Base-by-base conservation (phyloP, 2,113 vertebrate genomes). In the Pogonocichla stellata region DNA sequence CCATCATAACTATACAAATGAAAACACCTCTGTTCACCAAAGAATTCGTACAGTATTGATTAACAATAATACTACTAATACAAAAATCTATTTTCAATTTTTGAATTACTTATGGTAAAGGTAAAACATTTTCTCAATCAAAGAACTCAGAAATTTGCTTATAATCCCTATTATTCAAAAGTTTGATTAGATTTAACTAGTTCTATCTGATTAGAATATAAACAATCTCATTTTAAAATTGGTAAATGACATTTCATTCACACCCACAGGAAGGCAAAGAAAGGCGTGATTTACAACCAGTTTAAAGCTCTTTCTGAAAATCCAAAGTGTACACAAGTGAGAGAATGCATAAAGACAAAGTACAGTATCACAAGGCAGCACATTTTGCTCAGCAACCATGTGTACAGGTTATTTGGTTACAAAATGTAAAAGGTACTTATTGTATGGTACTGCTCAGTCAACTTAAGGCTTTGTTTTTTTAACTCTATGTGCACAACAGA, bases 271-370 rank as follows among this genome's bases (percentile, higher is more conserved):
- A 73, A 83, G 61, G 25, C 19, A 50, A 61, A 84, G 34, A 50
- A 61, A 84, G 34, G 23, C 4, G 54, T 64, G 11, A 91, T 61
- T 72, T 67, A 65, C 31, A 82, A 13, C 12, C 36, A 54, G 2
- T 78, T 71, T 90, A 74, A 88, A 91, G 43, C 29, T 54, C 28
- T 19, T 74, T 61, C 42, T 80, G 34, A 79, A 91, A 64, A 48
- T 78, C 17, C 1, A 3, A 73, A 53, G 36, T 1, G 0, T 36
- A 33, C 15, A 26, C 25, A 58, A 57, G 34, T n/a, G 56, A 42
- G 17, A 36, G 16, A 95, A 79, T 29, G 6, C 10, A 42, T 26
- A 54, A 40, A 56, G 19, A 82, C 14, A 19, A 72, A 38, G 36
- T 2, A 88, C 47, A 77, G 4, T 26, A 67, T 58, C 14, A 56